phyloP scores from a whole-genome alignment of 1,140 invertebrate genomes.

The Bursaphelenchus mucronatus region DNA sequence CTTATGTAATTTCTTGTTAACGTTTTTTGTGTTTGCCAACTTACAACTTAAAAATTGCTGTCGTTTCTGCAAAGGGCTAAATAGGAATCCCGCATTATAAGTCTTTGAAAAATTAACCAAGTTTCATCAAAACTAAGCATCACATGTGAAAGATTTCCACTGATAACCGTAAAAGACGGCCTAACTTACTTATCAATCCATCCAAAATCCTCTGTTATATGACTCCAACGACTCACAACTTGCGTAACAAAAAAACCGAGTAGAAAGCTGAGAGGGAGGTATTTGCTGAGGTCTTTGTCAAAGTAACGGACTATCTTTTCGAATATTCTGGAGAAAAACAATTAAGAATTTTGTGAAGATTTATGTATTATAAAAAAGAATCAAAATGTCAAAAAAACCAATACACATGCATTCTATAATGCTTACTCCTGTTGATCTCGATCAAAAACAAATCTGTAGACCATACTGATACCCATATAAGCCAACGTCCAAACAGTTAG shows the following conservation, averaged over 20 bases:
- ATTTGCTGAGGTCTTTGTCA: background rate
- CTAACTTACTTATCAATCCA: slow-evolving; percentile 9
- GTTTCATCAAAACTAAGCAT: too few species aligned
- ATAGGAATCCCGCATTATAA: too few species aligned
- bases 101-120: too few species aligned
- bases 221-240: slow-evolving; percentile 7
- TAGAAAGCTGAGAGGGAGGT: slow-evolving; percentile 12
- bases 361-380: too few species aligned
- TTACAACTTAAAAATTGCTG: too few species aligned
- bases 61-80: too few species aligned
- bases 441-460: background rate
- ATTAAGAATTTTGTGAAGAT: background rate
- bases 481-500: background rate
- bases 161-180: too few species aligned
- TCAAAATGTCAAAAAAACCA: too few species aligned
- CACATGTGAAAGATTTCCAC: too few species aligned
- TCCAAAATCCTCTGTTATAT: slow-evolving; percentile 9
- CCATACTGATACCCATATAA: background rate
- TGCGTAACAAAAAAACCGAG: slow-evolving; percentile 16
- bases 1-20: too few species aligned
- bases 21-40: too few species aligned
- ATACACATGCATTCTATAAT: too few species aligned
- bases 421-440: background rate
- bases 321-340: slow-evolving; percentile 6
- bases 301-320: background rate